Evolutionary conservation across 2,888 invertebrate genomes (phyloP).

Genomic region (Chrysolina oricalcia): DNA sequence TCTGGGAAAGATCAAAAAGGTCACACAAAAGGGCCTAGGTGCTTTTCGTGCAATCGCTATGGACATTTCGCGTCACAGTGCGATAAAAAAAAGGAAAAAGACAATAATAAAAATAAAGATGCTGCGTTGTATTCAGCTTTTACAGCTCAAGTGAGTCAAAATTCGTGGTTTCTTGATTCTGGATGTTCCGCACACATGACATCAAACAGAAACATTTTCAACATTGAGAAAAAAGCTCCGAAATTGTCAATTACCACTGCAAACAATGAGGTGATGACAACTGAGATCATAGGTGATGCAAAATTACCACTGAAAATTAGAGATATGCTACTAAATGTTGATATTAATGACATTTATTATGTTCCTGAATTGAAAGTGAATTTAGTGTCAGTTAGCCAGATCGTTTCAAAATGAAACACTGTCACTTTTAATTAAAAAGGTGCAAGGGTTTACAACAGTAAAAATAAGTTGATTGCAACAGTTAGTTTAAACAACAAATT

Average conservation of each 20-base stretch:
- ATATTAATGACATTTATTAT: slow-evolving; percentile 8
- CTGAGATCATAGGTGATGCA: background rate
- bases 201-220: background rate
- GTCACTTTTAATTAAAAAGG: slow-evolving; percentile 13
- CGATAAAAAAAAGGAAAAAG: background rate
- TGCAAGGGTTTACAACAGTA: slow-evolving; percentile 8
- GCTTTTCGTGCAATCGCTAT: background rate
- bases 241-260: background rate
- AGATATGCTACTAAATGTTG: slow-evolving; percentile 22
- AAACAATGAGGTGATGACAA: slow-evolving; percentile 1
- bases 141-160: background rate
- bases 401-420: slow-evolving; percentile 19
- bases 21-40: background rate
- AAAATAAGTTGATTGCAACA: slow-evolving; percentile 21
- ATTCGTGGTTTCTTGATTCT: background rate
- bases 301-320: background rate
- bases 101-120: background rate
- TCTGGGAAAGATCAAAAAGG: background rate
- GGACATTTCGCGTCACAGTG: background rate
- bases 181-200: background rate
- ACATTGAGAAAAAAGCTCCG: background rate
- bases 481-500: background rate
- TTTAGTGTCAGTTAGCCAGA: slow-evolving; percentile 28
- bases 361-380: slow-evolving; percentile 26
- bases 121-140: background rate